Evolutionary conservation across 2,797 vertebrate species (phyloP).

Genomic region (Diceros bicornis): DNA sequence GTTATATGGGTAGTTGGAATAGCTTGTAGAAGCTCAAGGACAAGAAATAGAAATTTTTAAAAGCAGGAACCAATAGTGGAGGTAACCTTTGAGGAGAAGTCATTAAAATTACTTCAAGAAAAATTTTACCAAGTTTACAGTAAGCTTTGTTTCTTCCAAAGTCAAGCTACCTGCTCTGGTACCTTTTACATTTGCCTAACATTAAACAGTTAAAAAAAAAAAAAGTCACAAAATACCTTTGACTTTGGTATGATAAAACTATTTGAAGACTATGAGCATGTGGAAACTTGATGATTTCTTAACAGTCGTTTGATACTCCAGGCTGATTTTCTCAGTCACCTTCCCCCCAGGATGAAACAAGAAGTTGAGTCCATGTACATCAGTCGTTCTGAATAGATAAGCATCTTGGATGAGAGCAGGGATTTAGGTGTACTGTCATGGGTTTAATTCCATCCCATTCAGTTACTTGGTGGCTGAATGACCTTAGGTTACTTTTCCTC

Average conservation of each 20-base stretch:
- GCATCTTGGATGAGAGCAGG: neutral
- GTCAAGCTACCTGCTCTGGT: neutral
- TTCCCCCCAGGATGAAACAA: neutral
- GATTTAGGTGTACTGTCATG: neutral
- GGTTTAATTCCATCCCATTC: neutral
- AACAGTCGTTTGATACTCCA: neutral
- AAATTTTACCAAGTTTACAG: neutral
- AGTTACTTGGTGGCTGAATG: neutral
- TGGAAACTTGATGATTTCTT: neutral
- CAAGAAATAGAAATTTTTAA: slow-evolving; percentile 37
- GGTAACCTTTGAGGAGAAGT: neutral
- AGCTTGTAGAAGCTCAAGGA: neutral
- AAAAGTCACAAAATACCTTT: slow-evolving; percentile 9
- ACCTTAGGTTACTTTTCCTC: neutral
- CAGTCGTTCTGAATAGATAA: neutral
- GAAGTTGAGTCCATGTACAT: neutral
- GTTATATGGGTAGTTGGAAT: neutral
- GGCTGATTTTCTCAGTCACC: neutral
- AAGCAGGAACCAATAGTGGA: neutral
- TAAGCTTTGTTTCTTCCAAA: neutral
- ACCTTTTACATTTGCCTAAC: neutral
- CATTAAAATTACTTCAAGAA: neutral
- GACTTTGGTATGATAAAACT: neutral
- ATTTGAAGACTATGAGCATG: slow-evolving; percentile 10
- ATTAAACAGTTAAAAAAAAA: neutral